These are phyloP conservation scores for Sacculina carcini DNA, from an alignment of 2,888 invertebrate species.

Conservation along the genomic window DNA sequence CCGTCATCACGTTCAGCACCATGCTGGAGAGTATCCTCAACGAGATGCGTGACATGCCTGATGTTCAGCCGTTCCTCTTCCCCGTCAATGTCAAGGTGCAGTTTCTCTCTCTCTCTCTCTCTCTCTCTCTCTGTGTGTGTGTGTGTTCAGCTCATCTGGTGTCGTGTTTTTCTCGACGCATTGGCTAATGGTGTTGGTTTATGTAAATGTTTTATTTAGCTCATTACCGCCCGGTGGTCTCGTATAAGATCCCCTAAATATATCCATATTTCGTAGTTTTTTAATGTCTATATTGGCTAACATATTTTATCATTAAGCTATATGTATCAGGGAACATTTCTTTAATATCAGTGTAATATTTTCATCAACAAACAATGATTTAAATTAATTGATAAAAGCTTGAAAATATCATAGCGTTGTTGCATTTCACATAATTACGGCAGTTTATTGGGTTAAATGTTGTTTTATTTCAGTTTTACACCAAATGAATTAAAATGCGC, in stretches of 20 bases:
- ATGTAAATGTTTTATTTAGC: not conserved
- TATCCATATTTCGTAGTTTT: no score
- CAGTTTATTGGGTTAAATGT: no score
- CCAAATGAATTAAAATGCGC: no score
- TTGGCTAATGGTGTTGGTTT: not conserved
- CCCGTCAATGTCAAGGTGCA: constrained; percentile 72
- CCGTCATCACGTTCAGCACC: constrained; percentile 61
- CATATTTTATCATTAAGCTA: not conserved
- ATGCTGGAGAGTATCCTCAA: constrained; percentile 72
- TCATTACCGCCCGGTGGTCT: not conserved
- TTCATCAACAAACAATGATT: no score
- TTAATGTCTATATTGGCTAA: no score
- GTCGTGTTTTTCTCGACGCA: not conserved
- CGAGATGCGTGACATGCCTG: constrained; percentile 69
- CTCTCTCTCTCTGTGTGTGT: not conserved
- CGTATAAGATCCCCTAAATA: not conserved
- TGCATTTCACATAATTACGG: no score
- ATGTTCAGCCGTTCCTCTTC: constrained; percentile 72
- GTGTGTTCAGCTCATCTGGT: not conserved
- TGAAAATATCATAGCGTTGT: no score
- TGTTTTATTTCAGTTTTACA: no score
- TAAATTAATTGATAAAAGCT: no score
- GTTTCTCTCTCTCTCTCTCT: not conserved
- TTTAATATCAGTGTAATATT: no score
- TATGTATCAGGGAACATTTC: not conserved